phyloP scores from a whole-genome alignment of 2,888 invertebrate genomes.

The Lasioglossum oenotherae region DNA sequence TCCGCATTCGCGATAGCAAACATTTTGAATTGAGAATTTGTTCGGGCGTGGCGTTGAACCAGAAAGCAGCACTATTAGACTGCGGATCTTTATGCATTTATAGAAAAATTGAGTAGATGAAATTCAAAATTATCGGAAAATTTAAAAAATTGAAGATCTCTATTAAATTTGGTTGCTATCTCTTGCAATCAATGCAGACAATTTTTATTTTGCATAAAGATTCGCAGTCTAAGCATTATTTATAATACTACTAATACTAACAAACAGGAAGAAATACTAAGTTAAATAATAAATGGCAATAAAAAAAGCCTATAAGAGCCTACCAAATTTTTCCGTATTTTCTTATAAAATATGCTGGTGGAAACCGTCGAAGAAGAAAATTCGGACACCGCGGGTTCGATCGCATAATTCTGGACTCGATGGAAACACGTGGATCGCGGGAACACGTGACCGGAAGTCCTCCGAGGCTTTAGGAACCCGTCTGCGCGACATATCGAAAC shows the following conservation, averaged over 20 bases:
- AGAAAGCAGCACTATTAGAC: not conserved
- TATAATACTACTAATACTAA: no score
- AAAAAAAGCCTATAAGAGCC: not conserved
- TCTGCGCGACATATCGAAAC: not conserved
- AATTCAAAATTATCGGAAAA: no score
- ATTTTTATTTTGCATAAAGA: no score
- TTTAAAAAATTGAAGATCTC: no score
- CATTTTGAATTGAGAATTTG: not conserved
- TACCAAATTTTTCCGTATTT: not conserved
- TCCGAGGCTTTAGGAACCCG: slow-evolving; percentile 4
- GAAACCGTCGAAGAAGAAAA: not conserved
- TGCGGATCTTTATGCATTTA: no score
- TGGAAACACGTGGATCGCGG: slow-evolving; percentile 6
- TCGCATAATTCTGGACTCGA: slow-evolving; percentile 56
- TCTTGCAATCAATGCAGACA: no score
- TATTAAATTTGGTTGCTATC: no score
- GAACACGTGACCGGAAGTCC: slow-evolving; percentile 27
- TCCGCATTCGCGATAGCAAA: not conserved
- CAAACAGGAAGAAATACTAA: no score
- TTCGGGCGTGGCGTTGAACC: not conserved
- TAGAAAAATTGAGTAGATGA: no score
- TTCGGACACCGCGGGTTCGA: not conserved
- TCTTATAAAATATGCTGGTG: not conserved
- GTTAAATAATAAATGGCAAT: not conserved
- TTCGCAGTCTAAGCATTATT: no score